phyloP scores from a whole-genome alignment of 2,797 vertebrate genomes.

The Pyrocephalus nanus region DNA sequence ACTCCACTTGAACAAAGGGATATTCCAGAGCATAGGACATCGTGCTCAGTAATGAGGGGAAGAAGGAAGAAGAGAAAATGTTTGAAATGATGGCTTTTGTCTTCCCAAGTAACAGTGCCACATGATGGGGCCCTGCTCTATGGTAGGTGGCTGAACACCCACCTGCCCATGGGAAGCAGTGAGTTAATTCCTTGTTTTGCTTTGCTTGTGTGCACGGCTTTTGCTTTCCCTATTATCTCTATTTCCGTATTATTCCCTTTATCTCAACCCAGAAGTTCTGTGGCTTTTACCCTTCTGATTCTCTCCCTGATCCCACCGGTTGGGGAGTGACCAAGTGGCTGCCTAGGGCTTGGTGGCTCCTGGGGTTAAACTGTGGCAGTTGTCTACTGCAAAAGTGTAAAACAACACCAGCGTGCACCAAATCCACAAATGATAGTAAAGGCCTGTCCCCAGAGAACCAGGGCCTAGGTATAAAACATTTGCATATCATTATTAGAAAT shows the following conservation, averaged over 20 bases:
- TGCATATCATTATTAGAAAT: background rate
- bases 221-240: background rate
- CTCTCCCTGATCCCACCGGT: rapidly evolving
- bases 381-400: background rate
- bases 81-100: background rate
- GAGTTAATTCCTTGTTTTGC: background rate
- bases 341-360: background rate
- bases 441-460: background rate
- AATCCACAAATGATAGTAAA: background rate
- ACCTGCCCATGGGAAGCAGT: rapidly evolving
- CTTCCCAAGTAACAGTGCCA: background rate
- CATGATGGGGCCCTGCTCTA: background rate
- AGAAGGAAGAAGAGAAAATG: background rate
- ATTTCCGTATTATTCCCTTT: background rate
- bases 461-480: background rate
- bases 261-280: background rate
- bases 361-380: rapidly evolving
- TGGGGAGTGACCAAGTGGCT: background rate
- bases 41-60: rapidly evolving
- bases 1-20: background rate
- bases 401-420: background rate
- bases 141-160: background rate
- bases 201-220: background rate
- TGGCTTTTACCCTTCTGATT: background rate
- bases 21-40: background rate